phyloP scores from a whole-genome alignment of 2,797 vertebrate genomes.

The Hephaestus fuliginosus region DNA sequence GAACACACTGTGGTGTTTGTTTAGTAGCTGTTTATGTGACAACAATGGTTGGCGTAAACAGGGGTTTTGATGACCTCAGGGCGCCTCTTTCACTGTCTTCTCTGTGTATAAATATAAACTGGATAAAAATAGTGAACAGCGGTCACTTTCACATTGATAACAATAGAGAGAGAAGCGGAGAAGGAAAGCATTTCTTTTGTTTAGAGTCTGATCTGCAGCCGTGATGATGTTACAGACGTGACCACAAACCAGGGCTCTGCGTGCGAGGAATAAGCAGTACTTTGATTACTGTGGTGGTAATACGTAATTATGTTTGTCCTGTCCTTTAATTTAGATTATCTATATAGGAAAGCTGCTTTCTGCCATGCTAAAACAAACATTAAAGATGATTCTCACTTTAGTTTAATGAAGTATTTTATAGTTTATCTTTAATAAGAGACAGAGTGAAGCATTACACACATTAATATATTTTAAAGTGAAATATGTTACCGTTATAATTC shows the following conservation, averaged over 20 bases:
- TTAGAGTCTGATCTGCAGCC: constrained; percentile 32
- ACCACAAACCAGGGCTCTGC: not conserved
- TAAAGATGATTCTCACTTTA: not conserved
- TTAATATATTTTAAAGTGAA: not conserved
- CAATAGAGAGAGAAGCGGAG: constrained; percentile 41
- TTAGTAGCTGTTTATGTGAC: constrained; percentile 73
- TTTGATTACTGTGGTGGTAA: not conserved
- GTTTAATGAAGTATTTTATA: too few species aligned
- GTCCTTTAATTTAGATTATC: not conserved
- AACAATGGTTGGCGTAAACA: constrained; percentile 80
- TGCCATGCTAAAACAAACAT: not conserved
- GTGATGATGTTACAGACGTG: constrained; percentile 28
- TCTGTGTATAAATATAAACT: constrained; percentile 62
- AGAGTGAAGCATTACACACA: not conserved
- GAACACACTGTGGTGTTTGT: constrained; percentile 43
- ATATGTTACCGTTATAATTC: not conserved
- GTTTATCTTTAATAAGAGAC: not conserved
- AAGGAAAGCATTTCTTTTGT: constrained; percentile 58
- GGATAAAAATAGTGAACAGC: constrained; percentile 68
- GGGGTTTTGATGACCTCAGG: constrained; percentile 50
- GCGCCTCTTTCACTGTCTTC: constrained; percentile 28
- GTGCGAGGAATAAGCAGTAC: constrained; percentile 7
- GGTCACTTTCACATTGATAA: constrained; percentile 53
- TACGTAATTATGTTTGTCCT: not conserved
- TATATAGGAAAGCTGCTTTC: not conserved